Conservation (phyloP, 2,113 vertebrate genomes). For the Colaptes auratus region DNA sequence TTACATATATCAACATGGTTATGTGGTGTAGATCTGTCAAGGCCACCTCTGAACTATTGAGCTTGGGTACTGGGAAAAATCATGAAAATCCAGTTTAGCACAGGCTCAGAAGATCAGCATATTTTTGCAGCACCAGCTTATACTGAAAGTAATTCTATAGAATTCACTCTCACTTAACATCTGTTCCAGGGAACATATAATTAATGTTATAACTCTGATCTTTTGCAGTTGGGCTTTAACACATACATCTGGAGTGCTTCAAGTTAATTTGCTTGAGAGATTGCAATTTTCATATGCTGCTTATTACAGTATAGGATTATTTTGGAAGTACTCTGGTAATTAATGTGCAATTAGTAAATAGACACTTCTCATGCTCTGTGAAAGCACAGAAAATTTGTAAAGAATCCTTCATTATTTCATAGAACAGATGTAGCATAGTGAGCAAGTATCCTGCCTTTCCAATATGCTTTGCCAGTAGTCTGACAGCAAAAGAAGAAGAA, state of each 20-base stretch:
- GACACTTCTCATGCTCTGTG: not conserved
- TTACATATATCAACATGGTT: not conserved
- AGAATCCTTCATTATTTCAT: not conserved
- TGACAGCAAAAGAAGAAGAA: not conserved
- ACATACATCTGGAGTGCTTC: not conserved
- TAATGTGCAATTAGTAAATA: conserved; percentile 29
- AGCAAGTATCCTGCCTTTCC: not conserved
- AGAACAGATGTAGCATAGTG: not conserved
- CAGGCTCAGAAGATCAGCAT: not conserved
- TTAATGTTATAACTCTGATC: not conserved
- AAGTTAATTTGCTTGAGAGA: conserved; percentile 15
- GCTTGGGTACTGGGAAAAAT: not conserved
- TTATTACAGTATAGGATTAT: not conserved
- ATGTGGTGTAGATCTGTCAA: not conserved
- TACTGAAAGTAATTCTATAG: not conserved
- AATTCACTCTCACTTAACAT: not conserved
- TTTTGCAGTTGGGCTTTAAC: not conserved
- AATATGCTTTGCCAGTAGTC: not conserved
- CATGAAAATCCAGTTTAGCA: not conserved
- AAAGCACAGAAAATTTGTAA: not conserved
- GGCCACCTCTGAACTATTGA: not conserved
- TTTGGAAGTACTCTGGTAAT: conserved; percentile 5
- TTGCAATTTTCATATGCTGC: conserved; percentile 10
- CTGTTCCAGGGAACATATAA: too few relatives aligned
- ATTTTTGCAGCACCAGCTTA: not conserved